A percentile compares a stretch with the other conserved stretches of the same genome.
phyloP scores from a whole-genome alignment of 2,113 vertebrate genomes.

The Pedionomus torquatus region DNA sequence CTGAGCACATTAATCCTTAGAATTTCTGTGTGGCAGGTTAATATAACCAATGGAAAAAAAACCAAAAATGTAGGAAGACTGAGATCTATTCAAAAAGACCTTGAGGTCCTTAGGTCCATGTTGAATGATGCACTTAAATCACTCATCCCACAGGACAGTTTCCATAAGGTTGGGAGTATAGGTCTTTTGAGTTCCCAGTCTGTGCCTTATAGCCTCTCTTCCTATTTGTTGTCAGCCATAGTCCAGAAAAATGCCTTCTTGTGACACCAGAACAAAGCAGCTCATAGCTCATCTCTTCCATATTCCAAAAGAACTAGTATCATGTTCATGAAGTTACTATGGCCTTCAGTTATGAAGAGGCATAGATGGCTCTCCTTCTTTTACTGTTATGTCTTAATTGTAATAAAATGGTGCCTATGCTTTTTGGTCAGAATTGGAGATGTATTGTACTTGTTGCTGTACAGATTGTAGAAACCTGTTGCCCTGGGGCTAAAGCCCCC shows the following conservation, averaged over 20 bases:
- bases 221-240: background rate
- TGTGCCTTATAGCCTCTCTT: background rate
- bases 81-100: background rate
- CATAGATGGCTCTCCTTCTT: background rate
- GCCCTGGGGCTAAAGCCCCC: background rate
- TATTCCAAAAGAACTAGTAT: background rate
- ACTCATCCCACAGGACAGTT: background rate
- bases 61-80: background rate
- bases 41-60: background rate
- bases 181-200: background rate
- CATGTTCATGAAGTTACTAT: background rate
- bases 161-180: background rate
- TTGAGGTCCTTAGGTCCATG: background rate
- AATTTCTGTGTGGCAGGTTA: background rate
- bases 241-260: background rate
- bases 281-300: background rate
- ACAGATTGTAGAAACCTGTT: background rate
- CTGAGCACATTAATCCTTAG: background rate
- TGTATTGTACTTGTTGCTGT: background rate
- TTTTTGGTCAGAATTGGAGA: background rate
- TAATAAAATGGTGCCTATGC: background rate
- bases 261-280: background rate
- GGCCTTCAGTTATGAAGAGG: background rate
- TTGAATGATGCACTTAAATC: background rate
- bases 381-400: background rate